Base-by-base conservation (phyloP, 2,797 vertebrate genomes). In the Nannoperca obscura region DNA sequence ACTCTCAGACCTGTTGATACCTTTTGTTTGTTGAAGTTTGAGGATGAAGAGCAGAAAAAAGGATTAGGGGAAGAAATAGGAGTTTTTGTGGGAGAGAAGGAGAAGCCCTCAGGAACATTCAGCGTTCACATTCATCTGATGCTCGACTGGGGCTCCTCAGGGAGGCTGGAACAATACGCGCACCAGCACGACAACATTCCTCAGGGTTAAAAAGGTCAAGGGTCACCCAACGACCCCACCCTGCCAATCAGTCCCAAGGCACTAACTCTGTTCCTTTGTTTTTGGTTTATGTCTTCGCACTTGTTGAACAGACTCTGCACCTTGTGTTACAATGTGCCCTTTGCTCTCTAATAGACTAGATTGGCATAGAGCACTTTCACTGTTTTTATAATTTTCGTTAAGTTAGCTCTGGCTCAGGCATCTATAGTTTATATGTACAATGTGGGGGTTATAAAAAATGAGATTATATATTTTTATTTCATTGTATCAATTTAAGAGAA, bases 101-200 rank as follows among this genome's bases (percentile, higher is more conserved):
- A 27, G 24, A 27, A 27, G 24, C 24, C 24, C 86, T 82, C 53
- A 88, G 87, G 82, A 92, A 84, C 86, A 77, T 83, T 88, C 73
- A 82, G 66, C 30, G 74, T 76, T 85, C 86, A 85, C 89, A 92
- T 91, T 90, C 89, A 90, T 88, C 83, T 68, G 89, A 91, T 85
- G 89, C 86, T 85, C 65, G 54, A 80, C 74, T 66, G 66, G 71
- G 78, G 80, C 89, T 91, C 90, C 87, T 89, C 74, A 1, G 77
- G 87, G 83, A 88, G 81, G 74, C 84, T 82, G 86, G 85, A 94
- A 94, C 93, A 93, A 95, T 93, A 88, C 87, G 82, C 71, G 83
- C 92, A 93, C 92, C 89, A 86, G 93, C 91, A 93, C 72, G 74
- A 91, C 91, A 85, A 87, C 92, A 94, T 95, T 95, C 93, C 88